A percentile compares a stretch with the other conserved stretches of the same genome.
phyloP scores from a whole-genome alignment of 2,888 invertebrate genomes.

The Seira musarum region DNA sequence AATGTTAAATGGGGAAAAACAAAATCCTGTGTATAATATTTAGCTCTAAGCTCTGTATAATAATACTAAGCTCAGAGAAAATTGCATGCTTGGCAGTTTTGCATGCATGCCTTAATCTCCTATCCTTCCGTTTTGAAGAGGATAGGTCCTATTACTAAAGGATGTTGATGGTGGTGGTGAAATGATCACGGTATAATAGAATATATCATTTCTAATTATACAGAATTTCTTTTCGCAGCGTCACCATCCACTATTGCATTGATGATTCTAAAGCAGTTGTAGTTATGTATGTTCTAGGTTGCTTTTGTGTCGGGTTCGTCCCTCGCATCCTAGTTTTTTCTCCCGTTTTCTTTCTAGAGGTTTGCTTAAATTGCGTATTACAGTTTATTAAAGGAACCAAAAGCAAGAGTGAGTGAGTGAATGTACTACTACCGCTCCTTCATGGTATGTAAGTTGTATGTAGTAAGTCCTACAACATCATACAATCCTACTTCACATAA shows the following conservation, averaged over 20 bases:
- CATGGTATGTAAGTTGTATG: too few species aligned
- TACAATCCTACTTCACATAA: too few species aligned
- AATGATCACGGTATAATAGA: neutral
- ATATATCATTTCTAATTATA: neutral
- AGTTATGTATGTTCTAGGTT: constrained; percentile 46
- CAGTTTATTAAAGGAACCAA: too few species aligned
- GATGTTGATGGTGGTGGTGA: constrained; percentile 24
- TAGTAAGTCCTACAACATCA: too few species aligned
- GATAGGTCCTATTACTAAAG: constrained; percentile 1
- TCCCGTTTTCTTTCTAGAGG: too few species aligned
- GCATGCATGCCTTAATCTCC: constrained; percentile 44
- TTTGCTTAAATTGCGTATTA: too few species aligned
- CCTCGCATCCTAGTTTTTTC: constrained; percentile 17
- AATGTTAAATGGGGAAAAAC: constrained; percentile 25
- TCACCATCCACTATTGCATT: neutral
- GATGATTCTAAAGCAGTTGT: neutral
- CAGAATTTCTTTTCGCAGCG: neutral
- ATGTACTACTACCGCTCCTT: too few species aligned
- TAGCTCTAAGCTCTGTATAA: constrained; percentile 10
- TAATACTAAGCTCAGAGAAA: neutral
- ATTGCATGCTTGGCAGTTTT: constrained; percentile 50
- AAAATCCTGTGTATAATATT: constrained; percentile 23
- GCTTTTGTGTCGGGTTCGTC: constrained; percentile 36
- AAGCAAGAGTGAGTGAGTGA: too few species aligned
- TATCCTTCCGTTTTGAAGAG: constrained; percentile 35